These are phyloP conservation scores for Loxodonta africana DNA, from an alignment of 2,113 vertebrate species.

Conservation along the genomic window DNA sequence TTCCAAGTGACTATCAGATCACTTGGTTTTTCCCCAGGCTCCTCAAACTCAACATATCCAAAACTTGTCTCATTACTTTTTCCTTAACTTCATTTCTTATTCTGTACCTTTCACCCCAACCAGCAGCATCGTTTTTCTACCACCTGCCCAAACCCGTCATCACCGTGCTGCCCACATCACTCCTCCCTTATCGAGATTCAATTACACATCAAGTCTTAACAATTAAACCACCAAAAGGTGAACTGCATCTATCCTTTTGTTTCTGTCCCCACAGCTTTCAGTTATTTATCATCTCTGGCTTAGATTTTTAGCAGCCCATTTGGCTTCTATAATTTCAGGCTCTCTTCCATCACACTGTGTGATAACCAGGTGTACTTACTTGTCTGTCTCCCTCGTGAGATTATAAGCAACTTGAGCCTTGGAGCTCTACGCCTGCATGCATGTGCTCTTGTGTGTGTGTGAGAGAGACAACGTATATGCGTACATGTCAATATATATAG, in stretches of 20 bases:
- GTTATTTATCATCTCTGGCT: neutral
- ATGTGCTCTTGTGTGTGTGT: neutral
- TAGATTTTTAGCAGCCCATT: conserved; percentile 51
- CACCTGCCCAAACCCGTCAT: neutral
- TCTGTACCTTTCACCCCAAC: neutral
- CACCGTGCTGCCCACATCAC: neutral
- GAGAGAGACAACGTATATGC: too few species aligned
- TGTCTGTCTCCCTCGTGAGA: neutral
- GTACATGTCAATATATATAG: too few species aligned
- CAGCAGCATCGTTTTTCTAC: neutral
- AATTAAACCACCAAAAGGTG: conserved; percentile 1
- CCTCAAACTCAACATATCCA: neutral
- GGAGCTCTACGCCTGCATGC: neutral
- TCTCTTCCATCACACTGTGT: neutral
- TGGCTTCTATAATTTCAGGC: neutral
- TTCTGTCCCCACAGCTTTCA: neutral
- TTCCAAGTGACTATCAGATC: neutral
- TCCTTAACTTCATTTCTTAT: neutral
- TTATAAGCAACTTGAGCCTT: neutral
- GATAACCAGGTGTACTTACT: neutral
- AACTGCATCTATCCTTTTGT: neutral
- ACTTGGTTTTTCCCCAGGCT: neutral
- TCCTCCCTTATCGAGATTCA: neutral
- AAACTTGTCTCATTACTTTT: neutral
- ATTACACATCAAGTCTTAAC: neutral